Conservation (phyloP, 2,888 invertebrate genomes). For the Mesorhabditis belari region DNA sequence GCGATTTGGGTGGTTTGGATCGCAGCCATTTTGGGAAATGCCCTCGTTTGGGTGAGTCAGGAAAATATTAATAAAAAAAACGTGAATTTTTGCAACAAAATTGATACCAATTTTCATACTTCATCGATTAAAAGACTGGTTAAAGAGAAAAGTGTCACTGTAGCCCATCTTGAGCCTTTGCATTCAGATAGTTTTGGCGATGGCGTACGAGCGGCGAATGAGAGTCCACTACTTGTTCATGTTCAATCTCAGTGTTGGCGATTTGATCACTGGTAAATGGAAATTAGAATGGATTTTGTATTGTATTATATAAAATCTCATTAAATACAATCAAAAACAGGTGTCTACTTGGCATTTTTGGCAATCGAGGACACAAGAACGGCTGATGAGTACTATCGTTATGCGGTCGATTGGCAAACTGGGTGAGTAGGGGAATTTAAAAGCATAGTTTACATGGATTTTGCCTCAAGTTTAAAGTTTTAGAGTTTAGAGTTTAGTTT, state of each 20-base stretch:
- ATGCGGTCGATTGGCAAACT: conserved; percentile 94
- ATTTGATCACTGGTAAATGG: conserved; percentile 97
- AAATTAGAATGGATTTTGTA: too few species aligned
- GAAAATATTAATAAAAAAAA: too few species aligned
- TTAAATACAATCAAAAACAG: conserved; percentile 21
- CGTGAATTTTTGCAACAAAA: too few species aligned
- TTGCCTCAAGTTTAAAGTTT: too few species aligned
- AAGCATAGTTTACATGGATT: background rate
- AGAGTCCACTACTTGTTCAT: conserved; percentile 93
- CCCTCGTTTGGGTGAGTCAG: conserved; percentile 27
- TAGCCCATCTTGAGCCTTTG: too few species aligned
- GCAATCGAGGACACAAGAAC: conserved; percentile 93
- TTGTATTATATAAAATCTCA: background rate
- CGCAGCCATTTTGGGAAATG: conserved; percentile 83
- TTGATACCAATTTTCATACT: too few species aligned
- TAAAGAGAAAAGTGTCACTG: too few species aligned
- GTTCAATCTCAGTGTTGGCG: conserved; percentile 89
- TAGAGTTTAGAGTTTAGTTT: too few species aligned
- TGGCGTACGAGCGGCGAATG: conserved; percentile 59
- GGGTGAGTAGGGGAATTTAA: conserved; percentile 53
- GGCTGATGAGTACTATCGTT: conserved; percentile 86
- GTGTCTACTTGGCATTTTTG: conserved; percentile 78
- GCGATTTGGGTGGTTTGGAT: conserved; percentile 96
- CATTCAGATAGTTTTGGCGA: conserved; percentile 62
- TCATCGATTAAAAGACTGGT: too few species aligned